Conservation (phyloP, 1,140 invertebrate species). For the Planococcus citri region DNA sequence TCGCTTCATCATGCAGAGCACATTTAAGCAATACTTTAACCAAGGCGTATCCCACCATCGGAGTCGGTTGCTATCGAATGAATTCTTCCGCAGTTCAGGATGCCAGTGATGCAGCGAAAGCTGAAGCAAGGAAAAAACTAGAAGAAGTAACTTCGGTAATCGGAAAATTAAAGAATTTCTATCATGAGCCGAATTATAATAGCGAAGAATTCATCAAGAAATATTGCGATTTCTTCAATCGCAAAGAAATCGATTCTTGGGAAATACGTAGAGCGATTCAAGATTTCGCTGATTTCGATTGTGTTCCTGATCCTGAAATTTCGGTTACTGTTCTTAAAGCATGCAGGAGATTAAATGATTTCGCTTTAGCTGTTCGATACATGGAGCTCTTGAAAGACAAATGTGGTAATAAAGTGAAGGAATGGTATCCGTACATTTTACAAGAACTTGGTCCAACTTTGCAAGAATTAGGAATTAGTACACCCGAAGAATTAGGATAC, state of each 20-base stretch:
- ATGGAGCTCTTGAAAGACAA: conserved; percentile 85
- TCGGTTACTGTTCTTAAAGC: conserved; percentile 83
- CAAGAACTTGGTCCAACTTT: conserved; percentile 88
- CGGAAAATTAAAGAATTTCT: not conserved
- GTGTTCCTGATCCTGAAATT: conserved; percentile 89
- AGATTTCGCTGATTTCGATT: conserved; percentile 63
- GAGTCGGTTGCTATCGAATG: not conserved
- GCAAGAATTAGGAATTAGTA: conserved; percentile 82
- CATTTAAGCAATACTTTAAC: not conserved
- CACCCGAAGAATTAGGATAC: conserved; percentile 90
- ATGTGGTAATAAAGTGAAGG: conserved; percentile 60
- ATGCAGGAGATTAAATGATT: conserved; percentile 87
- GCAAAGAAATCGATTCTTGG: conserved; percentile 89
- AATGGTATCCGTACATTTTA: conserved; percentile 83
- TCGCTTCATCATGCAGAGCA: not conserved
- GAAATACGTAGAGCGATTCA: conserved; percentile 82
- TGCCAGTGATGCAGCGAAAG: not conserved
- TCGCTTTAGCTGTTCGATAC: conserved; percentile 79
- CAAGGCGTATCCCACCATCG: not conserved
- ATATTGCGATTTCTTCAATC: conserved; percentile 76
- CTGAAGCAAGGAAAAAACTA: not conserved
- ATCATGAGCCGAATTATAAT: conserved; percentile 37
- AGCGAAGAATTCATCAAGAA: conserved; percentile 55
- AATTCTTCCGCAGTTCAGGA: not conserved
- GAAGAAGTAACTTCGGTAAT: not conserved